Evolutionary conservation across 1,140 invertebrate species (phyloP).

Genomic region (Danaus plexippus): DNA sequence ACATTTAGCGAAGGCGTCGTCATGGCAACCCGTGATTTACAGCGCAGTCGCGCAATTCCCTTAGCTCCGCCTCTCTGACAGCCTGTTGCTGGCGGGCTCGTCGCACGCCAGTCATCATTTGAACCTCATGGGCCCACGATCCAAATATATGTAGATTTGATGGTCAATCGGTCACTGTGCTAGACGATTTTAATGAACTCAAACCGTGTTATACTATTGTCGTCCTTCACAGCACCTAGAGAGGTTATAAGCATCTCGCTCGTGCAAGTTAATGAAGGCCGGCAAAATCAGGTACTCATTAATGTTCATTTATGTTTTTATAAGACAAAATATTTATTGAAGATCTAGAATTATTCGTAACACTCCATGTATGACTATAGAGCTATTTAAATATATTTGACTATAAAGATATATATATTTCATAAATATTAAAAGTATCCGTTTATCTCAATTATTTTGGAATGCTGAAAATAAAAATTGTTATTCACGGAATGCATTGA

Average conservation of each 20-base stretch:
- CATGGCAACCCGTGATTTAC: conserved; percentile 50
- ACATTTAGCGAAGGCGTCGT: conserved; percentile 63
- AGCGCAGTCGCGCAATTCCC: conserved; percentile 52
- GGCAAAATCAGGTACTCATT: conserved; percentile 52
- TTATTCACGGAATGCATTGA: no score
- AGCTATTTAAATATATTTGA: no score
- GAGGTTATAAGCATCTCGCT: conserved; percentile 29
- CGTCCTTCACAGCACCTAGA: conserved; percentile 7
- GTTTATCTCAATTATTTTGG: not conserved
- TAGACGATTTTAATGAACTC: conserved; percentile 26
- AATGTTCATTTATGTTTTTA: conserved; percentile 2
- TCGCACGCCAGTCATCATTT: conserved; percentile 49
- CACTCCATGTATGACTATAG: no score
- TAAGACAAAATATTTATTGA: no score
- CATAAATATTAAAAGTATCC: no score
- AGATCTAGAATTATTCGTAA: no score
- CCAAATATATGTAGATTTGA: conserved; percentile 17
- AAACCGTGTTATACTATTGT: no score
- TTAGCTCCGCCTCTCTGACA: conserved; percentile 46
- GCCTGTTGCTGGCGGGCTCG: conserved; percentile 63
- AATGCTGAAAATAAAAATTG: not conserved
- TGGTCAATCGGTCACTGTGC: conserved; percentile 17
- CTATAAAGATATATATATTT: no score
- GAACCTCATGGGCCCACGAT: conserved; percentile 31
- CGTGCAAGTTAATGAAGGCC: conserved; percentile 45